Percentiles rank a stretch among this genome's conserved stretches.
Evolutionary conservation across 2,113 vertebrate species (phyloP).

Genomic region (Ranitomeya imitator): DNA sequence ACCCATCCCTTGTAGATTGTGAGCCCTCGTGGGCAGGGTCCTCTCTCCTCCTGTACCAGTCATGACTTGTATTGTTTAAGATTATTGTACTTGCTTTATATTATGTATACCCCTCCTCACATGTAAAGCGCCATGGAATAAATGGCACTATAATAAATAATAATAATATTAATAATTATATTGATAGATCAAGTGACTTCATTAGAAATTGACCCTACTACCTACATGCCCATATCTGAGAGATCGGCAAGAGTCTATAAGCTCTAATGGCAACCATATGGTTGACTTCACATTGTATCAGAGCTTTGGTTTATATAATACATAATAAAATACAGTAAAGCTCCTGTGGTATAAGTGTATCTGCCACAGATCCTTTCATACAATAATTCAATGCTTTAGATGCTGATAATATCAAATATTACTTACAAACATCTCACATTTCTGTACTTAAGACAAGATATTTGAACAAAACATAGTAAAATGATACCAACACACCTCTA

Average conservation of each 20-base stretch:
- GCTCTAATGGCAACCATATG: not conserved
- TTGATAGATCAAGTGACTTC: not conserved
- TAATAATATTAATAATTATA: not conserved
- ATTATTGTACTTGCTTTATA: too few relatives aligned
- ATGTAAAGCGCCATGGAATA: too few relatives aligned
- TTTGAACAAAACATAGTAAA: not conserved
- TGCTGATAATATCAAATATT: not conserved
- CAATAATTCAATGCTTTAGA: not conserved
- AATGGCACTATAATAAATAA: too few relatives aligned
- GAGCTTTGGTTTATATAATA: not conserved
- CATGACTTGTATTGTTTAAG: too few relatives aligned
- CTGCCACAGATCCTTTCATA: not conserved
- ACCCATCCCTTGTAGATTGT: too few relatives aligned
- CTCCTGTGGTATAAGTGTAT: not conserved
- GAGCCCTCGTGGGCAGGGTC: too few relatives aligned
- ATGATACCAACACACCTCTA: not conserved
- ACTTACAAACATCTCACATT: not conserved
- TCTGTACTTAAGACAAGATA: not conserved
- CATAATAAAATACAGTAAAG: not conserved
- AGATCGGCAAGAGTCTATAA: not conserved
- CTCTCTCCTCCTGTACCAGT: too few relatives aligned
- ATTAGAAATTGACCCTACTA: not conserved
- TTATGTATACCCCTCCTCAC: too few relatives aligned
- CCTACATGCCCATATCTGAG: not conserved
- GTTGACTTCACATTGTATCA: not conserved